Evolutionary conservation across 1,140 invertebrate genomes (phyloP), one percentile per base, ranked within the genome.

Genomic region (Hycleus phaleratus): DNA sequence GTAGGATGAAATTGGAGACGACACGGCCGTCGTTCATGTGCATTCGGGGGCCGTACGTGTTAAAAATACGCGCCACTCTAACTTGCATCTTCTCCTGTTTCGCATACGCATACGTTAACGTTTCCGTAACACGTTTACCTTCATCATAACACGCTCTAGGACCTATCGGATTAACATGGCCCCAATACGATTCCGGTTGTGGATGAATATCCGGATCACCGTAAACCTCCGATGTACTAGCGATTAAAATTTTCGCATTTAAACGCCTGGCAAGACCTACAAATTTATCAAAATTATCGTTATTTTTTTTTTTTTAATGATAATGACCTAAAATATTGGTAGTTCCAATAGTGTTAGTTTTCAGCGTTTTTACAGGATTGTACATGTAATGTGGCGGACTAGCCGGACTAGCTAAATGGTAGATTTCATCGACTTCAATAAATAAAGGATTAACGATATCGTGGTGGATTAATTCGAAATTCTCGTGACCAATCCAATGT

Each of bases 11-110:
- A 78, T 99, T 99, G 9, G 95, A 98, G 0, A 99, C 97, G 3
- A 99, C 97, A 43, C 97, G 78, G 4, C 97, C 97, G 78, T 99
- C 97, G 69, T 97, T 96, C 81, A 97, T 94, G 70, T 98, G 95
- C 97, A 99, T 99, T 70, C 97, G 77, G 0, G 97, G 97, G n/a
- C 97, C 97, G 74, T 96, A 99, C 0, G 97, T 99, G 72, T 99
- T 99, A 72, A 99, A 99, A 63, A 99, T 99, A 61, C 97, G 80
- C 0, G 97, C 97, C 25, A 99, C 95, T 59, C 96, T 78, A 3
- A 99, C 93, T 52, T 91, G 82, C 6, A 99, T 89, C 45, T 92
- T 90, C 73, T 98, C 95, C 75, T 98, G 95, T 71, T 96, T 96
- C 26, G 90, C 87, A 74, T 99, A 99, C 0, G 97, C 95, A 74